Evolutionary conservation across 2,797 vertebrate genomes (phyloP).

Genomic region (Phrynocephalus vlangalii): DNA sequence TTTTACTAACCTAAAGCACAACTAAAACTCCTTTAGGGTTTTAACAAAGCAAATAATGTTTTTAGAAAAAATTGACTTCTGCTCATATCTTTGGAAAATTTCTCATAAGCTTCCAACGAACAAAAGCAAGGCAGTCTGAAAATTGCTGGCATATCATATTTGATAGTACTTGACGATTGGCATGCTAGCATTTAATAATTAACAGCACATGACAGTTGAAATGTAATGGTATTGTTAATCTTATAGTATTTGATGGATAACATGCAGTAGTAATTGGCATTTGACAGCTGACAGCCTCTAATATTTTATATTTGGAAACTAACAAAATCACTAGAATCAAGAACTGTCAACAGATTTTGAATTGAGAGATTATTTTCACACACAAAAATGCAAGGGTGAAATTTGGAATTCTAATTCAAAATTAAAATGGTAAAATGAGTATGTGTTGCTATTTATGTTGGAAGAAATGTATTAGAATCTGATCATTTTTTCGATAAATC

Average conservation of each 20-base stretch:
- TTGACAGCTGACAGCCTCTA: background rate
- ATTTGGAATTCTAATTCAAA: background rate
- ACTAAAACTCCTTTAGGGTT: background rate
- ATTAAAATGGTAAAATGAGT: background rate
- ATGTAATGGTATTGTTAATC: constrained; percentile 11
- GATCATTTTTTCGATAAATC: background rate
- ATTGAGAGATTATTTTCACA: background rate
- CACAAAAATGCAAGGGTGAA: background rate
- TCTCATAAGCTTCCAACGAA: background rate
- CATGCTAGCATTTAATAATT: constrained; percentile 14
- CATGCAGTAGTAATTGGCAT: background rate
- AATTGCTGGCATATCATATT: background rate
- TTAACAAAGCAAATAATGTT: background rate
- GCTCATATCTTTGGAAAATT: background rate
- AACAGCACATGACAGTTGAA: constrained; percentile 1
- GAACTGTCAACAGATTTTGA: background rate
- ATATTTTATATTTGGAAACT: constrained; percentile 2
- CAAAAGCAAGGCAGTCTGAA: background rate
- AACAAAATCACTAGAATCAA: background rate
- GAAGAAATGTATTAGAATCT: background rate
- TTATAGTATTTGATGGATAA: constrained; percentile 11
- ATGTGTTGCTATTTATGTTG: background rate
- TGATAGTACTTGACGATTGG: background rate
- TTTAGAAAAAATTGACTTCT: background rate
- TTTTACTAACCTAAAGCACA: background rate